Evolutionary conservation across 2,113 vertebrate species (phyloP).

Genomic region (Carlito syrichta): DNA sequence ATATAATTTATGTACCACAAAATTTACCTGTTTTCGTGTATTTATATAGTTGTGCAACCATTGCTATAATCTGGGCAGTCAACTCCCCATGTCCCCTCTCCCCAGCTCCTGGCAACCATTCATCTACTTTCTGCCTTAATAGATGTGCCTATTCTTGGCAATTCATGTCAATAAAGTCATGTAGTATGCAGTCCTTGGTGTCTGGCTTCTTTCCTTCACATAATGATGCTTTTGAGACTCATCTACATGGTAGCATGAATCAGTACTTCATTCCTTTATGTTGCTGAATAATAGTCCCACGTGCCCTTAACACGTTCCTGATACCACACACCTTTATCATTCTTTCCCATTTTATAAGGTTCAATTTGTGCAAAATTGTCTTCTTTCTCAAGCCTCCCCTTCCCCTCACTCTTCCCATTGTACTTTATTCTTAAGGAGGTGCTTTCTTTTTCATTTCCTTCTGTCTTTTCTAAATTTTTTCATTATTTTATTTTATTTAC

Average conservation of each 20-base stretch:
- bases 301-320: too few species aligned
- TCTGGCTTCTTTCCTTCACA: neutral
- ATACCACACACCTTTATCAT: too few species aligned
- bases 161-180: neutral
- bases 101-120: neutral
- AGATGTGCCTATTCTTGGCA: neutral
- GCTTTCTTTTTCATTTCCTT: neutral
- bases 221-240: neutral
- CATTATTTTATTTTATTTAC: neutral
- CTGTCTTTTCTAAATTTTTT: neutral
- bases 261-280: neutral
- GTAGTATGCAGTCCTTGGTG: neutral
- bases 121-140: neutral
- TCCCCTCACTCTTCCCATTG: neutral
- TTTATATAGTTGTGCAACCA: neutral
- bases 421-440: neutral
- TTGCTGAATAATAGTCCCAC: too few species aligned
- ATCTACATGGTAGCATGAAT: rapidly evolving
- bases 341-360: neutral
- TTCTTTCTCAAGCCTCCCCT: neutral
- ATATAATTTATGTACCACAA: neutral
- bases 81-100: too few species aligned
- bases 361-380: neutral
- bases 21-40: neutral
- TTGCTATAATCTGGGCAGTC: neutral